Percentiles rank a stretch among this genome's conserved stretches.
phyloP scores from a whole-genome alignment of 2,113 vertebrate genomes.

The Zosterops japonicus region DNA sequence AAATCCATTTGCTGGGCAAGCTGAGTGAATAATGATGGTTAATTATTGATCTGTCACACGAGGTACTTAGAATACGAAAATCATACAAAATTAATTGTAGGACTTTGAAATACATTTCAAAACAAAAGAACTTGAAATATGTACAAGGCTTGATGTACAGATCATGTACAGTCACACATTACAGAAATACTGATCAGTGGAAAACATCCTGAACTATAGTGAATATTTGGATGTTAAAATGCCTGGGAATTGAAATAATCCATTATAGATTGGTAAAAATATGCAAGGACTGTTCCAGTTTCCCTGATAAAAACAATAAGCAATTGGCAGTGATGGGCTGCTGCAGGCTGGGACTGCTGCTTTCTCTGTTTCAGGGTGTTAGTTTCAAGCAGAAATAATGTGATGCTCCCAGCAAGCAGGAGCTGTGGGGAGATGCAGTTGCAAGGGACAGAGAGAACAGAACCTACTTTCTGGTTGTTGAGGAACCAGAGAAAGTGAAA shows the following conservation, averaged over 20 bases:
- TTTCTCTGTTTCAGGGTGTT: background rate
- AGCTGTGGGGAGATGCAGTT: background rate
- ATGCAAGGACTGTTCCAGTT: background rate
- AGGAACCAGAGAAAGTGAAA: background rate
- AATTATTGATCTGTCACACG: conserved; percentile 33
- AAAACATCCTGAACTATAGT: background rate
- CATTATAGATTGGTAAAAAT: background rate
- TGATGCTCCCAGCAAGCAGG: background rate
- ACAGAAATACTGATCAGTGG: background rate
- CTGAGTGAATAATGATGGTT: conserved; percentile 32
- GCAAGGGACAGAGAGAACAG: background rate
- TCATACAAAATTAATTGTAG: conserved; percentile 27
- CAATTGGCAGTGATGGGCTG: background rate
- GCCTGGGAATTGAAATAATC: background rate
- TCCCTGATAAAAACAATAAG: background rate
- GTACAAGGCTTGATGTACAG: background rate
- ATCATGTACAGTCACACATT: background rate
- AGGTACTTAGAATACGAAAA: background rate
- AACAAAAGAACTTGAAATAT: background rate
- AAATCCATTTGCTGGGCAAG: conserved; percentile 35
- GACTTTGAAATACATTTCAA: conserved; percentile 6
- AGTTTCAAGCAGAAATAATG: background rate
- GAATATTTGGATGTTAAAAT: background rate
- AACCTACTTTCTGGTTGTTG: background rate
- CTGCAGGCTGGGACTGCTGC: background rate